A percentile compares a stretch with the other conserved stretches of the same genome.
Evolutionary conservation across 92 coral and sea anemone genomes (phyloP).

Genomic region (Siderastrea radians): DNA sequence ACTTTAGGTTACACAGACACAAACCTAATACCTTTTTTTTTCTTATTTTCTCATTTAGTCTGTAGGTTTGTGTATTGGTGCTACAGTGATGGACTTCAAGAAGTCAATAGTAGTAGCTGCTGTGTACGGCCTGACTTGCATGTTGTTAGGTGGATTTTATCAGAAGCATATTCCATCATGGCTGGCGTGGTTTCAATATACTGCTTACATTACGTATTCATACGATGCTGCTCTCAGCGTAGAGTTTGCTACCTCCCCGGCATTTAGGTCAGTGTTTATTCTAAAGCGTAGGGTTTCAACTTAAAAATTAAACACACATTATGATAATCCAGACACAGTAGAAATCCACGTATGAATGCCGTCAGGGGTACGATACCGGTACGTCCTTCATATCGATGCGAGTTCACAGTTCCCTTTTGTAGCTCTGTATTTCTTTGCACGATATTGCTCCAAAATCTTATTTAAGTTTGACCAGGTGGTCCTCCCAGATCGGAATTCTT

Average conservation of each 20-base stretch:
- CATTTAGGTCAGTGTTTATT: slow-evolving; percentile 65
- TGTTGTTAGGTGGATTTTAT: slow-evolving; percentile 95
- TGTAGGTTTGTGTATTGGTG: slow-evolving; percentile 89
- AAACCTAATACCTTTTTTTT: not conserved
- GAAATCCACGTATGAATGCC: too few species aligned
- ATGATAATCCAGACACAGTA: too few species aligned
- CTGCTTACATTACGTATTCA: slow-evolving; percentile 79
- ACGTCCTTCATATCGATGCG: too few species aligned
- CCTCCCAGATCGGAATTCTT: too few species aligned
- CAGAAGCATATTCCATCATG: slow-evolving; percentile 88
- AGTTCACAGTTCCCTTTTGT: too few species aligned
- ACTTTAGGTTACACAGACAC: too few species aligned
- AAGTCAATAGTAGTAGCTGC: slow-evolving; percentile 87
- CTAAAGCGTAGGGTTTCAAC: not conserved
- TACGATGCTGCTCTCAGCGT: slow-evolving; percentile 74
- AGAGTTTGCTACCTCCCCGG: slow-evolving; percentile 80
- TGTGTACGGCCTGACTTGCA: slow-evolving; percentile 71
- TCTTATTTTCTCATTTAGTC: slow-evolving; percentile 61
- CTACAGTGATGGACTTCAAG: slow-evolving; percentile 88
- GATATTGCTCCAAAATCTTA: too few species aligned
- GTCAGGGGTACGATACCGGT: too few species aligned
- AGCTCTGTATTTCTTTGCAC: too few species aligned
- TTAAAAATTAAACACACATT: too few species aligned
- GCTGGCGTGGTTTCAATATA: slow-evolving; percentile 83
- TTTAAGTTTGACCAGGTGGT: too few species aligned